A percentile compares a stretch with the other conserved stretches of the same genome.
Evolutionary conservation across 2,888 invertebrate genomes (phyloP).

Genomic region (Drosophila hawaiiensis): DNA sequence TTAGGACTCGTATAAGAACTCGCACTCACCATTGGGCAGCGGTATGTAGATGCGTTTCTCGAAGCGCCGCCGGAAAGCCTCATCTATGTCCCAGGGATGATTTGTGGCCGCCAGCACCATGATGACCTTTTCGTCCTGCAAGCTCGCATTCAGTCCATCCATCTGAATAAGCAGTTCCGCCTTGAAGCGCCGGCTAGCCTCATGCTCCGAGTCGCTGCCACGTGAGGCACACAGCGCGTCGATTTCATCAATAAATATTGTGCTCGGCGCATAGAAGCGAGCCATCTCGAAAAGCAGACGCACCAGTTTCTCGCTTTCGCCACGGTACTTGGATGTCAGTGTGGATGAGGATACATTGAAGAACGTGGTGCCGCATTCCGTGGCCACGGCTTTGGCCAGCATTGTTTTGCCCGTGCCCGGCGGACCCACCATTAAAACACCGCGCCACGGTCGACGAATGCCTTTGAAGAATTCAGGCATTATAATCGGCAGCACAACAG

Average conservation of each 20-base stretch:
- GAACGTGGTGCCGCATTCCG: constrained; percentile 95
- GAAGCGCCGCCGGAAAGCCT: constrained; percentile 93
- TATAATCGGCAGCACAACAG: constrained; percentile 93
- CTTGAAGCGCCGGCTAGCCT: constrained; percentile 93
- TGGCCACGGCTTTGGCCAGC: constrained; percentile 94
- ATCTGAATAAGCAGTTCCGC: constrained; percentile 95
- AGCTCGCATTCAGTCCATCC: constrained; percentile 91
- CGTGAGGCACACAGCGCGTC: constrained; percentile 93
- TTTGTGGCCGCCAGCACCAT: constrained; percentile 97
- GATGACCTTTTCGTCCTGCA: constrained; percentile 89
- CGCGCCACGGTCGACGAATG: constrained; percentile 91
- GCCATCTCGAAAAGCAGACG: constrained; percentile 95
- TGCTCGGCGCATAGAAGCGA: constrained; percentile 94
- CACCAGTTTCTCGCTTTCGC: constrained; percentile 95
- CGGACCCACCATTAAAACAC: constrained; percentile 85
- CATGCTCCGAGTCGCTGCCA: constrained; percentile 94
- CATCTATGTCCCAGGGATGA: constrained; percentile 96
- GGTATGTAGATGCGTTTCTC: constrained; percentile 96
- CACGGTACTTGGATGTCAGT: constrained; percentile 94
- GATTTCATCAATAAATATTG: constrained; percentile 96
- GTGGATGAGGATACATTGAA: constrained; percentile 95
- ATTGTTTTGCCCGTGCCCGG: constrained; percentile 93
- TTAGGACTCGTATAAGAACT: not conserved
- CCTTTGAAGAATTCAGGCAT: constrained; percentile 96
- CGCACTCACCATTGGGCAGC: constrained; percentile 89